Conservation (phyloP, 2,888 invertebrate genomes). For the Sphecodes monilicornis region DNA sequence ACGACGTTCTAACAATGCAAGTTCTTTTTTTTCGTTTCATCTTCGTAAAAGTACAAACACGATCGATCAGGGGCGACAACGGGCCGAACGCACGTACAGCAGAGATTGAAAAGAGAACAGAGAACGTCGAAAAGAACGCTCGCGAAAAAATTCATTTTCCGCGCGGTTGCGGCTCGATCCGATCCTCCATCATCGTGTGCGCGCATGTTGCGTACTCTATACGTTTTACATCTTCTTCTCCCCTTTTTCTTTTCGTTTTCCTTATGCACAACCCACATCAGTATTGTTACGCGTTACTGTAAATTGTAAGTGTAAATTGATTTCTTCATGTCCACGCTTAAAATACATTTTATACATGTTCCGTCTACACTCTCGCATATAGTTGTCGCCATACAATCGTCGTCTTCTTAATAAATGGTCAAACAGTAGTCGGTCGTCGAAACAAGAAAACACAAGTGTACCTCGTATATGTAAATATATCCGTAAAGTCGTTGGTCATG, state of each 20-base stretch:
- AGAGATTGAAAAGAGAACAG: slow-evolving; percentile 1
- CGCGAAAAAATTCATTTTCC: slow-evolving; percentile 36
- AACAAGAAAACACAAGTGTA: slow-evolving; percentile 22
- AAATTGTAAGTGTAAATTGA: slow-evolving; percentile 74
- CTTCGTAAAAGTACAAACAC: not conserved
- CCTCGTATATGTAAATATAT: slow-evolving; percentile 28
- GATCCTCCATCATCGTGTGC: slow-evolving; percentile 60
- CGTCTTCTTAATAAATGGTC: slow-evolving; percentile 59
- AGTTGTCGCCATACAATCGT: slow-evolving; percentile 56
- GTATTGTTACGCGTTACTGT: slow-evolving; percentile 71
- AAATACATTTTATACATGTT: slow-evolving; percentile 79
- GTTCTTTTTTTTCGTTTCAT: not conserved
- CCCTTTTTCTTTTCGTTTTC: slow-evolving; percentile 53
- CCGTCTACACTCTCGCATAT: slow-evolving; percentile 55
- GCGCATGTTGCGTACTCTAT: slow-evolving; percentile 32
- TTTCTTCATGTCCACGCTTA: slow-evolving; percentile 72
- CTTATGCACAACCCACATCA: slow-evolving; percentile 77
- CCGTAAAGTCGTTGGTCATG: not conserved
- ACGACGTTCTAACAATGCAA: not conserved
- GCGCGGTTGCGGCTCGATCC: slow-evolving; percentile 26
- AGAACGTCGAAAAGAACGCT: not conserved
- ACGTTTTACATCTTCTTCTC: slow-evolving; percentile 35
- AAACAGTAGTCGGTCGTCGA: slow-evolving; percentile 55
- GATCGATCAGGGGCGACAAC: not conserved
- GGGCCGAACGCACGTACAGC: not conserved